phyloP scores from a whole-genome alignment of 1,140 invertebrate genomes.

The Papilio helenus region DNA sequence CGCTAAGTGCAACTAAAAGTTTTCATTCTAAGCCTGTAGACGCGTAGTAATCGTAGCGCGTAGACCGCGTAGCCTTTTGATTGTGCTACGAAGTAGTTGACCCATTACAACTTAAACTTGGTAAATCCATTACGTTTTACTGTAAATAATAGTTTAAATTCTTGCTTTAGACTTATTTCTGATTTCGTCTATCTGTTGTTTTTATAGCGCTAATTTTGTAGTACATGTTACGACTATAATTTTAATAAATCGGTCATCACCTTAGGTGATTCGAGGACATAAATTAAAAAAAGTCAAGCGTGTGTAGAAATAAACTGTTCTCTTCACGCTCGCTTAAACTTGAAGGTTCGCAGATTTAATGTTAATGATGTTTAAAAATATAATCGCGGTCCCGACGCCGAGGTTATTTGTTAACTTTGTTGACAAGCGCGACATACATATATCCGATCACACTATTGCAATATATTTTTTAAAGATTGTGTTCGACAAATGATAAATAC shows the following conservation, averaged over 20 bases:
- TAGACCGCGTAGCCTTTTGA: not conserved
- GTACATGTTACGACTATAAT: not conserved
- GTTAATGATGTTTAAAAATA: slow-evolving; percentile 36
- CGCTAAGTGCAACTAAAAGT: no score
- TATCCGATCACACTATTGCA: not conserved
- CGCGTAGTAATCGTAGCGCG: not conserved
- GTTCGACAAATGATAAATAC: not conserved
- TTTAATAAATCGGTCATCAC: not conserved
- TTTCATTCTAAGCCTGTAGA: no score
- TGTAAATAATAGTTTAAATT: no score
- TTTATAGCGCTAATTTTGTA: not conserved
- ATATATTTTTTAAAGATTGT: not conserved
- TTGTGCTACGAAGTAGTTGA: not conserved
- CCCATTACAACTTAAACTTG: not conserved
- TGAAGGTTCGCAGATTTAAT: slow-evolving; percentile 46
- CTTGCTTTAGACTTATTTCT: not conserved
- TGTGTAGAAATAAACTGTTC: slow-evolving; percentile 51
- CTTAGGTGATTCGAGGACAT: not conserved
- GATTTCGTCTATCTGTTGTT: not conserved
- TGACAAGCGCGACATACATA: slow-evolving; percentile 15
- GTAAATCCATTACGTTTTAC: not conserved
- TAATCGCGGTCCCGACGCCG: slow-evolving; percentile 39
- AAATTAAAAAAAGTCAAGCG: slow-evolving; percentile 37
- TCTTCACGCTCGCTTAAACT: slow-evolving; percentile 48
- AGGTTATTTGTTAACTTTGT: slow-evolving; percentile 44